Conservation (phyloP, 2,113 vertebrate genomes). For the Paedocypris sp. region DNA sequence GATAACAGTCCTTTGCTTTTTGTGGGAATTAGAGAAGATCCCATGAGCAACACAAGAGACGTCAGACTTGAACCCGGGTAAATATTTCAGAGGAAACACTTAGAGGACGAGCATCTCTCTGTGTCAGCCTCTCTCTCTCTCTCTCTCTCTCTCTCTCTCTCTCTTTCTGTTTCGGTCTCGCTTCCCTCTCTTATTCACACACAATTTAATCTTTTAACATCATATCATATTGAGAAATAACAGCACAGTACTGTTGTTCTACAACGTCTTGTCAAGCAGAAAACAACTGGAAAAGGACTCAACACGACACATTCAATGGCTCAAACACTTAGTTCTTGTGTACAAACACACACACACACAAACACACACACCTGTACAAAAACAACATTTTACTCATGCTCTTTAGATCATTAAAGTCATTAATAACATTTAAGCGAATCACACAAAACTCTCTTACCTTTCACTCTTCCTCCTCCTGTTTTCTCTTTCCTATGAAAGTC, state of each 20-base stretch:
- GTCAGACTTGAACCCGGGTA: slow-evolving; percentile 59
- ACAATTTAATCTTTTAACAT: slow-evolving; percentile 31
- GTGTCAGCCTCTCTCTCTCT: slow-evolving; percentile 11
- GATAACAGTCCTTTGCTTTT: slow-evolving; percentile 57
- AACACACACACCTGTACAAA: too few species aligned
- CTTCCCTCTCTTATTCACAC: slow-evolving; percentile 5
- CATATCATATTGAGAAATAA: slow-evolving; percentile 27
- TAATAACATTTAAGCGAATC: background rate
- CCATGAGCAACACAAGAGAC: slow-evolving; percentile 42
- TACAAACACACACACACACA: too few species aligned
- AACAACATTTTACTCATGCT: too few species aligned
- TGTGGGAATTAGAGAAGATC: slow-evolving; percentile 42
- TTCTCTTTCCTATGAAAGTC: background rate
- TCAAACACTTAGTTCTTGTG: too few species aligned
- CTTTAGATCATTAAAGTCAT: too few species aligned
- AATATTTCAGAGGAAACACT: slow-evolving; percentile 61
- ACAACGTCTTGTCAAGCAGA: too few species aligned
- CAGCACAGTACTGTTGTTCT: slow-evolving; percentile 15
- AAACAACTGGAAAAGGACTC: too few species aligned
- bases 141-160: slow-evolving; percentile 8
- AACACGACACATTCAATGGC: too few species aligned
- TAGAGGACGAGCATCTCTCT: slow-evolving; percentile 22
- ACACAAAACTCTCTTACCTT: slow-evolving; percentile 29
- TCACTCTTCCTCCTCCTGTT: background rate
- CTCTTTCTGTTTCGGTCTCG: too few species aligned